Conservation (phyloP, 2,888 invertebrate species). For the Drosophila anceps region DNA sequence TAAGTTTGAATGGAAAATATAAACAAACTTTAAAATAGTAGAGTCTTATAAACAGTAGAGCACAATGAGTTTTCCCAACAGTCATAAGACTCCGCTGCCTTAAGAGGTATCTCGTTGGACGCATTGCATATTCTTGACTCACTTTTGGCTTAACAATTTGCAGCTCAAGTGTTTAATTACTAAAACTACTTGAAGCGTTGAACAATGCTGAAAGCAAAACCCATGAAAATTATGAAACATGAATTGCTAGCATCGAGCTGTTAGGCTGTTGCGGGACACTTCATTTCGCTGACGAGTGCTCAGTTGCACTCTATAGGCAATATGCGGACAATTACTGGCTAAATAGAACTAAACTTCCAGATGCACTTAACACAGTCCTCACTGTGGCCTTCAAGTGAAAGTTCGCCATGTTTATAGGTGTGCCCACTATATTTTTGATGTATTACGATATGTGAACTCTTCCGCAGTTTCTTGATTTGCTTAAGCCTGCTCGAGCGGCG, state of each 20-base stretch:
- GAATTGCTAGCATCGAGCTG: conserved; percentile 38
- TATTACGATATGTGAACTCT: neutral
- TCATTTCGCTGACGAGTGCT: conserved; percentile 23
- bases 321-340: conserved; percentile 3
- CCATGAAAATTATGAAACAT: conserved; percentile 26
- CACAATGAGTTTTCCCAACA: too few relatives aligned
- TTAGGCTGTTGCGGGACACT: conserved; percentile 6
- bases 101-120: conserved; percentile 14
- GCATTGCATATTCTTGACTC: neutral
- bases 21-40: neutral
- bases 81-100: neutral
- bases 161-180: conserved; percentile 67
- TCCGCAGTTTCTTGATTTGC: conserved; percentile 41
- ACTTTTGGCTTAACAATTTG: conserved; percentile 32
- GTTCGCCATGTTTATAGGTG: neutral
- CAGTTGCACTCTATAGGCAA: conserved; percentile 10
- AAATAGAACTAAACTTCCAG: neutral
- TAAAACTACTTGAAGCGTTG: conserved; percentile 49
- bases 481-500: conserved; percentile 35
- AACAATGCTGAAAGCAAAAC: conserved; percentile 43
- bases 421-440: neutral
- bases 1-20: neutral
- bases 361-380: neutral
- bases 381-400: neutral
- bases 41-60: neutral